A percentile compares a stretch with the other conserved stretches of the same genome.
phyloP scores from a whole-genome alignment of 2,888 invertebrate species.

The Rhingia rostrata region DNA sequence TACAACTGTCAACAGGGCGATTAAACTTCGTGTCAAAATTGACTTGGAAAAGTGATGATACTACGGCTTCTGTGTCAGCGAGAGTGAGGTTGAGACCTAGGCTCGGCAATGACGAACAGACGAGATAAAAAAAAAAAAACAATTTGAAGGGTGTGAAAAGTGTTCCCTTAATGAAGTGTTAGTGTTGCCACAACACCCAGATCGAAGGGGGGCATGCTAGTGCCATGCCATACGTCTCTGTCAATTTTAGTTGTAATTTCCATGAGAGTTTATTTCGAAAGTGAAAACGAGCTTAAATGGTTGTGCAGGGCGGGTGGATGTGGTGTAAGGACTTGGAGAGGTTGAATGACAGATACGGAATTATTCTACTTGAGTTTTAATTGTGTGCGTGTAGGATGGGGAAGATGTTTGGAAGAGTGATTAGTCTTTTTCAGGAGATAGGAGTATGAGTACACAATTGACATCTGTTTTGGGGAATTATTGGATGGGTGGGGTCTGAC shows the following conservation, averaged over 20 bases:
- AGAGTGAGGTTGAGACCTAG: not conserved
- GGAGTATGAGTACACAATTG: not conserved
- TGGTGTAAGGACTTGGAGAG: not conserved
- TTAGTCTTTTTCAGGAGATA: slow-evolving; percentile 15
- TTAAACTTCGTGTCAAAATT: slow-evolving; percentile 73
- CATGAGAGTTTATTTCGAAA: slow-evolving; percentile 67
- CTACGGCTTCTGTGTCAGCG: slow-evolving; percentile 1
- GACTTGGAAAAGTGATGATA: slow-evolving; percentile 69
- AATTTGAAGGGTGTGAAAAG: slow-evolving; percentile 73
- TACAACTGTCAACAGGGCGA: slow-evolving; percentile 73
- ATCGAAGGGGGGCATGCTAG: slow-evolving; percentile 16
- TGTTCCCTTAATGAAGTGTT: slow-evolving; percentile 71
- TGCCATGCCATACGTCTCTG: slow-evolving; percentile 72
- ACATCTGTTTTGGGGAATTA: too few relatives aligned
- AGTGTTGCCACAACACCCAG: slow-evolving; percentile 54
- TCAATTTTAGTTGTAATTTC: slow-evolving; percentile 64
- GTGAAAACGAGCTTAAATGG: slow-evolving; percentile 4
- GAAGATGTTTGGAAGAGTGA: slow-evolving; percentile 17
- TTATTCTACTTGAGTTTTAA: slow-evolving; percentile 43
- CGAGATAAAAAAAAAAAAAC: slow-evolving; percentile 48
- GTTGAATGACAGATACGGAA: slow-evolving; percentile 47
- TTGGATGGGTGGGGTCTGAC: too few relatives aligned
- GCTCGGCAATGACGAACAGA: slow-evolving; percentile 11
- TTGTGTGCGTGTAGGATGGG: slow-evolving; percentile 29
- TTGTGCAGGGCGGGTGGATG: too few relatives aligned